Percentiles rank a stretch among this genome's conserved stretches.
Evolutionary conservation across 2,797 vertebrate species (phyloP).

Genomic region (Macropus fuliginosus): DNA sequence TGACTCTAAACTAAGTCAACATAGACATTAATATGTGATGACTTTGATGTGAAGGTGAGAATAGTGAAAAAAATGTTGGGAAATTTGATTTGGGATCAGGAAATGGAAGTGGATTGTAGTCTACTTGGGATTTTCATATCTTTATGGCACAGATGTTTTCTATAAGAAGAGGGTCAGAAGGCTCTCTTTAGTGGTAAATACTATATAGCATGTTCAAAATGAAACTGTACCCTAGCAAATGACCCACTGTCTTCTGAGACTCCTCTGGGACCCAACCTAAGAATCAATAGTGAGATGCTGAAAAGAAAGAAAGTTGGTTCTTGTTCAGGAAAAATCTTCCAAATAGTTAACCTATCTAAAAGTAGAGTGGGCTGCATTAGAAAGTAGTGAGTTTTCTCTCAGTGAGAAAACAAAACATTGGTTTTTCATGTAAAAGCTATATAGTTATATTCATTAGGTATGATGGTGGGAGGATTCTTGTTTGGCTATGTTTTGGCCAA

Average conservation of each 20-base stretch:
- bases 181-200: too few species aligned
- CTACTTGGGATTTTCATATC: too few species aligned
- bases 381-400: neutral
- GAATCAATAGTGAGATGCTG: neutral
- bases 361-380: neutral
- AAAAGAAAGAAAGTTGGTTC: neutral
- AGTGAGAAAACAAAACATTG: neutral
- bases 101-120: too few species aligned
- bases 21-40: too few species aligned
- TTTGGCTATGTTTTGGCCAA: neutral
- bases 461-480: neutral
- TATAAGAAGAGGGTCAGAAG: too few species aligned
- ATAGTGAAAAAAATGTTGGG: too few species aligned
- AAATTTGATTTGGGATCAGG: too few species aligned
- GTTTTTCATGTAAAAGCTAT: neutral
- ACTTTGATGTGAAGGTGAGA: too few species aligned
- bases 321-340: neutral
- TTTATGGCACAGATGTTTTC: too few species aligned
- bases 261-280: neutral
- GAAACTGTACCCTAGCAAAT: neutral
- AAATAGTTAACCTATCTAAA: neutral
- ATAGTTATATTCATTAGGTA: neutral
- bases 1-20: too few species aligned
- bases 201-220: neutral
- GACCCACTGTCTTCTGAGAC: neutral